A percentile compares a stretch with the other conserved stretches of the same genome.
Conservation (phyloP, 1,140 invertebrate genomes). For the Plectrocnemia conspersa region DNA sequence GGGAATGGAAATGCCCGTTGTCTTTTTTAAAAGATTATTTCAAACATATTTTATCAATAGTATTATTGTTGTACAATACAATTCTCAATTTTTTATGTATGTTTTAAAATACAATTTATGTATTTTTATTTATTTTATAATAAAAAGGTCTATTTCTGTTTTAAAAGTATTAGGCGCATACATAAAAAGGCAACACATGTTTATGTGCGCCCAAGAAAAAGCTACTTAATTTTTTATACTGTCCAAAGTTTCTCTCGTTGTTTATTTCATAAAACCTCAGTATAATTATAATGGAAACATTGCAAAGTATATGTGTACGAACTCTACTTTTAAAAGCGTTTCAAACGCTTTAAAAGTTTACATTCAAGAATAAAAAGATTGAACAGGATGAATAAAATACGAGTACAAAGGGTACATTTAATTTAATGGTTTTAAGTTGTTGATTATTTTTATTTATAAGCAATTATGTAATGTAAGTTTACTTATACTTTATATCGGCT, state of each 20-base stretch:
- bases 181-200: conserved; percentile 14
- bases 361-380: too few relatives aligned
- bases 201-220: conserved; percentile 18
- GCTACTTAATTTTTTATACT: conserved; percentile 16
- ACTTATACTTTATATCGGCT: too few relatives aligned
- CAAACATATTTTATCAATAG: too few relatives aligned
- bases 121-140: not conserved
- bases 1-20: too few relatives aligned
- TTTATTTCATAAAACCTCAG: conserved; percentile 20
- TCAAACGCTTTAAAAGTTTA: too few relatives aligned
- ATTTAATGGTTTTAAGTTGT: too few relatives aligned
- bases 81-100: not conserved
- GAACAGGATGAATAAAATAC: too few relatives aligned
- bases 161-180: conserved; percentile 6
- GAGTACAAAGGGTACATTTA: too few relatives aligned
- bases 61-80: too few relatives aligned
- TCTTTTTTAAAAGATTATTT: too few relatives aligned
- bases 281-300: conserved; percentile 14
- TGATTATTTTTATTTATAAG: not conserved
- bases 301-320: not conserved
- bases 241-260: conserved; percentile 13
- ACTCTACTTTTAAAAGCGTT: too few relatives aligned
- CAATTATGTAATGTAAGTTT: not conserved
- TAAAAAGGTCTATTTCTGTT: conserved; percentile 10
- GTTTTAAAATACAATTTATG: not conserved